phyloP scores from a whole-genome alignment of 2,113 vertebrate species.

The Lampris incognitus region DNA sequence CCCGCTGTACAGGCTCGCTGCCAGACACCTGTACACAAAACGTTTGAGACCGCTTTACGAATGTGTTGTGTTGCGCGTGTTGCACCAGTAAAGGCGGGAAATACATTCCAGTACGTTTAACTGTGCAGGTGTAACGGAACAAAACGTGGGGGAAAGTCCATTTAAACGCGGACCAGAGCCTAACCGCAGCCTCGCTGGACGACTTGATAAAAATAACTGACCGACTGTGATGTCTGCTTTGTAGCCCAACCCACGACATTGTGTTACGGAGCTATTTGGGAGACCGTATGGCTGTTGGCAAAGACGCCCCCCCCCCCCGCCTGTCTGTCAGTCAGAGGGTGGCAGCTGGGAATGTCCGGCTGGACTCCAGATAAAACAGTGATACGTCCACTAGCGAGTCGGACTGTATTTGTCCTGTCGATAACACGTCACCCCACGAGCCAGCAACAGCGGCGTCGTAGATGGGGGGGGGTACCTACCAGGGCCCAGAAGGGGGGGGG shows the following conservation, averaged over 20 bases:
- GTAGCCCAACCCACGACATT: not conserved
- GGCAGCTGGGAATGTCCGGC: conserved; percentile 75
- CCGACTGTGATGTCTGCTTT: not conserved
- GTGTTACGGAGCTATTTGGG: not conserved
- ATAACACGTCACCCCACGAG: not conserved
- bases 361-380: conserved; percentile 43
- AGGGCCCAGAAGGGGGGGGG: too few relatives aligned
- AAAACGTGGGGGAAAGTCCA: too few relatives aligned
- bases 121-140: too few relatives aligned
- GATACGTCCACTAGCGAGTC: not conserved
- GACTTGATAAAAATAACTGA: not conserved
- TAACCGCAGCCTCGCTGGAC: not conserved
- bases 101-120: too few relatives aligned
- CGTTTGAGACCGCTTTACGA: too few relatives aligned
- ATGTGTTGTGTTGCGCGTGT: too few relatives aligned
- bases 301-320: conserved; percentile 33
- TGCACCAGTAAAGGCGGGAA: too few relatives aligned
- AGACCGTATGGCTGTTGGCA: conserved; percentile 22
- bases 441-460: not conserved
- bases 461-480: not conserved
- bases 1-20: too few relatives aligned
- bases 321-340: conserved; percentile 37
- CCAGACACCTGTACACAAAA: too few relatives aligned
- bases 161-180: not conserved
- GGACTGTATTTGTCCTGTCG: not conserved